Conservation (phyloP, 2,113 vertebrate genomes). For the Lepus europaeus region DNA sequence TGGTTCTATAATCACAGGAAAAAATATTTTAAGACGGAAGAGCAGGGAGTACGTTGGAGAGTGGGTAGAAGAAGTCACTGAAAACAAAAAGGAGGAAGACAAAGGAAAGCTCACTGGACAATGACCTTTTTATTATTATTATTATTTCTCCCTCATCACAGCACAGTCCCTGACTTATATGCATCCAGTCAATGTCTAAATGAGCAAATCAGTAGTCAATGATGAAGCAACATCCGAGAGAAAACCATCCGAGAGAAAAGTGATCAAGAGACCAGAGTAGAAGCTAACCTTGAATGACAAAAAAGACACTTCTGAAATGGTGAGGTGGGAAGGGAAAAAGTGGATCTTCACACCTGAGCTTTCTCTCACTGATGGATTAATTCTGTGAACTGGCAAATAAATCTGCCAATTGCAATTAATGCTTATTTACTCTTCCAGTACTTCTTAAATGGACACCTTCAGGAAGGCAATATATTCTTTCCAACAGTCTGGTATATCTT, state of each 20-base stretch:
- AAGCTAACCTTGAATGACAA: neutral
- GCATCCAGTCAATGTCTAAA: neutral
- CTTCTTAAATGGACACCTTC: neutral
- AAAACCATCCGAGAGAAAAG: neutral
- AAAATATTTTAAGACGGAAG: neutral
- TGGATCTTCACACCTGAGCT: neutral
- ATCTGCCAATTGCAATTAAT: neutral
- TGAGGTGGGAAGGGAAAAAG: neutral
- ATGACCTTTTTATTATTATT: neutral
- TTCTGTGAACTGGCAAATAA: neutral
- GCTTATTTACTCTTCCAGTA: neutral
- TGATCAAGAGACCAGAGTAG: neutral
- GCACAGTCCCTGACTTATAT: too few species aligned
- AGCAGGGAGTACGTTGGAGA: neutral
- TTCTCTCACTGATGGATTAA: neutral
- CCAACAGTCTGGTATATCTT: neutral
- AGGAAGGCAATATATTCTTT: constrained; percentile 37
- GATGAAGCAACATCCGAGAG: neutral
- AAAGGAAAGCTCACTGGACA: neutral
- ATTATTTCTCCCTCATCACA: neutral
- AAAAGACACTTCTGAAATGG: neutral
- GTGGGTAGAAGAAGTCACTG: neutral
- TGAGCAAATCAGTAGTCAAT: neutral
- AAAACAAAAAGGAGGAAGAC: neutral
- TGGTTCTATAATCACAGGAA: neutral